Conservation (phyloP, 2,888 invertebrate species). For the Iselma pallidipennis region DNA sequence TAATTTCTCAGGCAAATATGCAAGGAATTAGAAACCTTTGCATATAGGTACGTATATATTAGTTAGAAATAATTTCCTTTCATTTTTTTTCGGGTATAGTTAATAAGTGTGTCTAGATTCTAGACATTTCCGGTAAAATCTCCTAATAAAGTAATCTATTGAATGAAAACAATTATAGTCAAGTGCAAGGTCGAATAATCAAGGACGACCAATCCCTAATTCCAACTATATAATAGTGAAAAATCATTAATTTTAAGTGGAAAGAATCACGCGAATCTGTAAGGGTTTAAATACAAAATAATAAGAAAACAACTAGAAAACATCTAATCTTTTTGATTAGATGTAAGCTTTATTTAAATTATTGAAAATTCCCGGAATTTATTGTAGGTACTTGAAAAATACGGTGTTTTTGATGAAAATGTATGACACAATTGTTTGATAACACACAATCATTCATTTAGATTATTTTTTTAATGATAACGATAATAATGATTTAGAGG, state of each 20-base stretch:
- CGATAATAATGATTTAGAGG: background rate
- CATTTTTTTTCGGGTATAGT: no score
- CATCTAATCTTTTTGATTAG: background rate
- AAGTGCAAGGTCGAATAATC: conserved; percentile 25
- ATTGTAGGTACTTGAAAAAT: background rate
- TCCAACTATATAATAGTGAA: background rate
- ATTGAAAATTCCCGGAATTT: background rate
- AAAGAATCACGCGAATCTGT: conserved; percentile 16
- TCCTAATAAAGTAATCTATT: background rate
- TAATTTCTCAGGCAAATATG: no score
- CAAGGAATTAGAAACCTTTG: no score
- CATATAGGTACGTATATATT: no score
- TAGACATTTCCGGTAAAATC: background rate
- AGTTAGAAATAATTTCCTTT: no score
- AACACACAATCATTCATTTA: background rate
- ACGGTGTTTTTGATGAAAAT: background rate
- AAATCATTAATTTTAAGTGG: conserved; percentile 22
- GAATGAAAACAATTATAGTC: conserved; percentile 3
- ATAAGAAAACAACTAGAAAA: no score
- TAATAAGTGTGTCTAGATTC: no score
- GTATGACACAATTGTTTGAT: no score
- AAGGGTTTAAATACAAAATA: no score
- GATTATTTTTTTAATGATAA: background rate
- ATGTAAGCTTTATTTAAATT: background rate
- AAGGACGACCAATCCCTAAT: conserved; percentile 18